phyloP scores from a whole-genome alignment of 2,113 vertebrate genomes.

The Dermatemys mawii region DNA sequence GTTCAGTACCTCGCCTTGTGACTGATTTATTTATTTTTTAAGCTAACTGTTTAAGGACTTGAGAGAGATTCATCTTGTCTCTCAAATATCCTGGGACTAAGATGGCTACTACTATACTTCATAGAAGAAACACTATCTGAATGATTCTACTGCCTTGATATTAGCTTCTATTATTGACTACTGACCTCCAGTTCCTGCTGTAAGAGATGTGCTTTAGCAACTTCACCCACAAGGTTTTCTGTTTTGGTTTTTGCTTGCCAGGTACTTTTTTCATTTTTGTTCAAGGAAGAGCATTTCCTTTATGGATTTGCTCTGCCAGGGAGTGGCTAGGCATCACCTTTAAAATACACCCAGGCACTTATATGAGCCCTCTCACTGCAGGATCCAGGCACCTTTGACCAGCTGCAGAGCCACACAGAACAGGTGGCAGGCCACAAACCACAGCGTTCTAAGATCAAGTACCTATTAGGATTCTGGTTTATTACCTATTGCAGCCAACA shows the following conservation, averaged over 20 bases:
- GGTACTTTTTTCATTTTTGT: neutral
- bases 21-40: neutral
- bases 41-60: neutral
- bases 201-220: neutral
- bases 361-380: fast-evolving
- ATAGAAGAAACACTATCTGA: neutral
- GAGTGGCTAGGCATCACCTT: neutral
- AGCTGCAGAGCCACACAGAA: neutral
- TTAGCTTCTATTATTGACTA: neutral
- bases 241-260: neutral
- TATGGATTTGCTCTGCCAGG: neutral
- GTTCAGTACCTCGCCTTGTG: neutral
- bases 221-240: neutral
- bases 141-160: neutral
- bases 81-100: neutral
- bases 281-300: neutral
- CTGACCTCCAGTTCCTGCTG: neutral
- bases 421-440: neutral
- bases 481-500: neutral
- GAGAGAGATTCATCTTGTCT: neutral
- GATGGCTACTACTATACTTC: neutral
- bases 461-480: neutral
- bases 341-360: neutral
- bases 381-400: fast-evolving
- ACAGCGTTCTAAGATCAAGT: neutral